Evolutionary conservation across 2,888 invertebrate species (phyloP), one percentile per base, ranked within the genome.

Genomic region (Caenorhabditis sulstoni): DNA sequence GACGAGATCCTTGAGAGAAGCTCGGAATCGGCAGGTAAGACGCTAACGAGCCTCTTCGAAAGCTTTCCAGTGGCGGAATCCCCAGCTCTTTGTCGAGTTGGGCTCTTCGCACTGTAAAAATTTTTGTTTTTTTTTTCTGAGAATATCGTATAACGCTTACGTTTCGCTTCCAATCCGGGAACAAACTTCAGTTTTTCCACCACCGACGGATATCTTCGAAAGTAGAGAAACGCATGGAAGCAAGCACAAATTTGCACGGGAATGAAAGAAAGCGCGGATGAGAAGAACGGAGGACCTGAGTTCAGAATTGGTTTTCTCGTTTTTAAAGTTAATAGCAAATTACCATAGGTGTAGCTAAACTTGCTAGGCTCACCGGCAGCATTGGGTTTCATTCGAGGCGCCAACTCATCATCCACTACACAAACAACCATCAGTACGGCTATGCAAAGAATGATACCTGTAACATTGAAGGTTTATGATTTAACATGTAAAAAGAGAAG

Each of bases 371-470:
- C 89, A 52, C 89, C 89, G 8, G 87, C 86, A 0, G 88, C 84
- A 61, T 86, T 88, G 1, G 88, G 86, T 68, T 88, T 88, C 89
- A 89, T 89, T 64, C 89, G 76, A 0, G 89, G 88, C 11, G 86
- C 82, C 74, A 90, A 73, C 73, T 90, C 90, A 68, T 90, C 89
- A 71, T 90, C 90, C 2, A 90, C 90, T 1, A 88, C 87, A 66
- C 89, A 90, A 9, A 90, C 89, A n/a, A 87, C 85, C 87, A 89
- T 88, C 35, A 89, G 73, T 8, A 89, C 87, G 3, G 87, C 88
- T 0, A 86, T 84, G 57, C 82, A 86, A 3, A 87, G 77, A 41
- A 83, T 79, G 39, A 87, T 81, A 67, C 87, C 86, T 86, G 53
- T 45, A 74, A 18, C 53, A 39, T 29, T 37, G 7, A 37, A 37